phyloP scores from a whole-genome alignment of 1,140 invertebrate genomes.

The Drosophila cardini region DNA sequence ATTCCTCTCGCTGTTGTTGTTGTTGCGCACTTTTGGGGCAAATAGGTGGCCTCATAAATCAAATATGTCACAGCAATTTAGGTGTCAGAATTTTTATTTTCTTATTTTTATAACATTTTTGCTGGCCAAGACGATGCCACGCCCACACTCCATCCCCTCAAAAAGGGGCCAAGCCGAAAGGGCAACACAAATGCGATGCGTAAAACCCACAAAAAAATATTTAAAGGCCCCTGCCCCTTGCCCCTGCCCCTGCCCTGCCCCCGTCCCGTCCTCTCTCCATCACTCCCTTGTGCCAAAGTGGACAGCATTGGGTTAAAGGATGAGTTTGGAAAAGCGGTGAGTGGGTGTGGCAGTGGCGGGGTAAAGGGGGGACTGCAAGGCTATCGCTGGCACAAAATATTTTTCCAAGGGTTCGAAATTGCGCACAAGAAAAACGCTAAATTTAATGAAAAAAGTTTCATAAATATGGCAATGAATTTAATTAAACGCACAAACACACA shows the following conservation, averaged over 20 bases:
- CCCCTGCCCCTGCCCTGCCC: too few relatives aligned
- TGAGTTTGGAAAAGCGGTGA: neutral
- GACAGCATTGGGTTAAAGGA: slow-evolving; percentile 45
- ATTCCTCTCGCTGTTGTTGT: slow-evolving; percentile 39
- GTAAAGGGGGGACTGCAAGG: slow-evolving; percentile 23
- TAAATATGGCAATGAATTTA: slow-evolving; percentile 84
- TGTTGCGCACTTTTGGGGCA: slow-evolving; percentile 70
- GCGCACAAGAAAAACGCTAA: slow-evolving; percentile 66
- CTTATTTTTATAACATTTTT: slow-evolving; percentile 76
- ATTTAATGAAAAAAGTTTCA: slow-evolving; percentile 84
- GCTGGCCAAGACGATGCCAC: slow-evolving; percentile 19
- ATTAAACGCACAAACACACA: slow-evolving; percentile 66
- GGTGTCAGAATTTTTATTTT: slow-evolving; percentile 80
- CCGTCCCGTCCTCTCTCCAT: too few relatives aligned
- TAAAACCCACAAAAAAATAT: slow-evolving; percentile 76
- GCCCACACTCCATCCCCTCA: neutral
- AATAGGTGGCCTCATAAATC: slow-evolving; percentile 83
- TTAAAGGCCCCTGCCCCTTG: slow-evolving; percentile 31
- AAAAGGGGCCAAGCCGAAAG: slow-evolving; percentile 42
- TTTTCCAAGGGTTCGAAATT: slow-evolving; percentile 59
- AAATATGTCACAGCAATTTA: slow-evolving; percentile 84
- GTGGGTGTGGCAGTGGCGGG: neutral
- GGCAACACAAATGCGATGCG: slow-evolving; percentile 55
- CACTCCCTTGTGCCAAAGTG: slow-evolving; percentile 17
- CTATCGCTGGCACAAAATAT: slow-evolving; percentile 49